Evolutionary conservation across 2,797 vertebrate genomes (phyloP).

Genomic region (Malurus leucopterus): DNA sequence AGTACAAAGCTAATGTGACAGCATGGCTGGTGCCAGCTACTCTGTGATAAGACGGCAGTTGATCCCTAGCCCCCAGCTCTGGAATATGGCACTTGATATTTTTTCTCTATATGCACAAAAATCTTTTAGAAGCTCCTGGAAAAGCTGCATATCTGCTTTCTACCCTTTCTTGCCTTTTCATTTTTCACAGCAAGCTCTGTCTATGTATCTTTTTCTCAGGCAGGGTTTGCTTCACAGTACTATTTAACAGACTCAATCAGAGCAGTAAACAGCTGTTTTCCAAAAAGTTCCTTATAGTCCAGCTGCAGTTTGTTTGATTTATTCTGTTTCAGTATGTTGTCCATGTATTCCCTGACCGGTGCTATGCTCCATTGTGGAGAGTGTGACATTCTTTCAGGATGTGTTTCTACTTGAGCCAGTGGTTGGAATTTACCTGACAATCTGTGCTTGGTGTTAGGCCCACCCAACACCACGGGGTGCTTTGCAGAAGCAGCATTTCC

Average conservation of each 20-base stretch:
- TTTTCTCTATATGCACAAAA: neutral
- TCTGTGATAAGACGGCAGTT: neutral
- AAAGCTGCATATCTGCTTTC: neutral
- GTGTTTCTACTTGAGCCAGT: neutral
- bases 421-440: neutral
- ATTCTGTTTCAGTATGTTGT: neutral
- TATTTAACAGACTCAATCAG: neutral
- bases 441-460: neutral
- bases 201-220: neutral
- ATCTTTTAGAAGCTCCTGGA: neutral
- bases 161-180: neutral
- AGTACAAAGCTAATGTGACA: neutral
- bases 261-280: neutral
- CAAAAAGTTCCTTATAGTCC: neutral
- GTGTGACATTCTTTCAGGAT: neutral
- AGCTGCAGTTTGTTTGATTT: neutral
- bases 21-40: neutral
- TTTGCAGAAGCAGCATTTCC: neutral
- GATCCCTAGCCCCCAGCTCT: neutral
- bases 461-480: neutral
- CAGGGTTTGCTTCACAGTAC: neutral
- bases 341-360: neutral
- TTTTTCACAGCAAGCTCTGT: neutral
- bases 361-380: neutral
- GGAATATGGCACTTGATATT: neutral